Conservation (phyloP, 2,797 vertebrate genomes). For the Hipposideros larvatus region DNA sequence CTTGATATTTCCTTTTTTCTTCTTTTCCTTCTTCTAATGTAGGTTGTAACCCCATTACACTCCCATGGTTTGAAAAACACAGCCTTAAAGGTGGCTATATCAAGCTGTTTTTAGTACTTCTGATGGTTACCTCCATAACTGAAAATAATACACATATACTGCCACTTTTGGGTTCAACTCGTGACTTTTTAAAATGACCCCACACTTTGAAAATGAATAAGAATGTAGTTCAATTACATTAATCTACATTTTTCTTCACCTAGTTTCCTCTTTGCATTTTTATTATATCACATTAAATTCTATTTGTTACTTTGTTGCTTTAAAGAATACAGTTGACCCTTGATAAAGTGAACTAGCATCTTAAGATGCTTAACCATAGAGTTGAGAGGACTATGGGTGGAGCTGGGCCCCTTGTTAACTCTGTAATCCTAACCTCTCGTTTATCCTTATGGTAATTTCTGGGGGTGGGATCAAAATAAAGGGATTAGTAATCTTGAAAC, state of each 20-base stretch:
- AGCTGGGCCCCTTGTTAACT: no score
- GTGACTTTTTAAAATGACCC: background rate
- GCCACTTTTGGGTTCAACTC: background rate
- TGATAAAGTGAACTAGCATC: no score
- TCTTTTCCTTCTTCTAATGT: background rate
- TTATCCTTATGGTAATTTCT: no score
- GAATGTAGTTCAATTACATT: constrained; percentile 29
- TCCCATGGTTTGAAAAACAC: constrained; percentile 30
- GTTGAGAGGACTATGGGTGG: no score
- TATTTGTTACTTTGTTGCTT: constrained; percentile 19
- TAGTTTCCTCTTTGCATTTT: background rate
- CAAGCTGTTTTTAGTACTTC: background rate
- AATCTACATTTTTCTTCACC: constrained; percentile 4
- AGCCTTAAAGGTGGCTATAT: background rate
- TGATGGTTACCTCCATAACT: background rate
- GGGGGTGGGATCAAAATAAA: no score
- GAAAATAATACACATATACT: background rate
- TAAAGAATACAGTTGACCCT: background rate
- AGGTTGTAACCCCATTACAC: background rate
- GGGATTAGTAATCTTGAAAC: no score
- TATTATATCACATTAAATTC: constrained; percentile 30
- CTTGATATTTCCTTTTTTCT: background rate
- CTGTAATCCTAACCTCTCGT: no score
- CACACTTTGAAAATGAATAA: constrained; percentile 15
- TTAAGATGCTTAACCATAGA: no score